A percentile compares a stretch with the other conserved stretches of the same genome.
These are phyloP conservation scores for Mormyrops boulengeri DNA, from an alignment of 2,797 vertebrate genomes.

Conservation along the genomic window DNA sequence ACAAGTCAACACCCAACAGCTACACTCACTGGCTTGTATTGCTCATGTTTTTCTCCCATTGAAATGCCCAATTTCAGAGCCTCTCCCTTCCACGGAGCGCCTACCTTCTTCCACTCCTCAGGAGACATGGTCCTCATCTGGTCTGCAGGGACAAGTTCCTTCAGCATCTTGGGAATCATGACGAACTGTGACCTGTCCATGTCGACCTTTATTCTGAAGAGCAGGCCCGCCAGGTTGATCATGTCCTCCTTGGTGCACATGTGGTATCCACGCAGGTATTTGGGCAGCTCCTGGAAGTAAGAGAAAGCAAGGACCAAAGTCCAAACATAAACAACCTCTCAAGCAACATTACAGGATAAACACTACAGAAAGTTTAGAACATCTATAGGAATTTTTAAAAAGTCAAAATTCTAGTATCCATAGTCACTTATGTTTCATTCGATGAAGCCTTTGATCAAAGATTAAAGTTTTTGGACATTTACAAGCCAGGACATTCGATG, in stretches of 20 bases:
- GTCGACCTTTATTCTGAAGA: conserved; percentile 72
- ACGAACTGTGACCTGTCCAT: conserved; percentile 67
- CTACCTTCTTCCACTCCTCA: conserved; percentile 93
- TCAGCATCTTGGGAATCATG: conserved; percentile 75
- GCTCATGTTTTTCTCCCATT: not conserved
- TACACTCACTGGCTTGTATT: not conserved
- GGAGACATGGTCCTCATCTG: conserved; percentile 70
- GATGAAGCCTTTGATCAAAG: not conserved
- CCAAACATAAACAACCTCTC: not conserved
- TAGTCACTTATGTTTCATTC: not conserved
- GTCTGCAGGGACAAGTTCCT: conserved; percentile 80
- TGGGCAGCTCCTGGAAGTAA: conserved; percentile 77
- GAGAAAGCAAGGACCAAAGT: not conserved
- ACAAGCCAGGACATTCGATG: not conserved
- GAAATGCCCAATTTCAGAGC: not conserved
- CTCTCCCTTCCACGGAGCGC: not conserved
- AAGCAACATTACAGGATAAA: not conserved
- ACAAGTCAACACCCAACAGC: not conserved
- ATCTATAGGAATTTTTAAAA: not conserved
- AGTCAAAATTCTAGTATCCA: not conserved
- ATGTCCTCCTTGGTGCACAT: conserved; percentile 77
- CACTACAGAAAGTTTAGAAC: not conserved
- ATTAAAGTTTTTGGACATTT: not conserved
- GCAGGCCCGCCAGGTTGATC: conserved; percentile 73
- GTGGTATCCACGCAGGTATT: conserved; percentile 91